A percentile compares a stretch with the other conserved stretches of the same genome.
Conservation (phyloP, 2,797 vertebrate species). For the Macroramphosus scolopax region DNA sequence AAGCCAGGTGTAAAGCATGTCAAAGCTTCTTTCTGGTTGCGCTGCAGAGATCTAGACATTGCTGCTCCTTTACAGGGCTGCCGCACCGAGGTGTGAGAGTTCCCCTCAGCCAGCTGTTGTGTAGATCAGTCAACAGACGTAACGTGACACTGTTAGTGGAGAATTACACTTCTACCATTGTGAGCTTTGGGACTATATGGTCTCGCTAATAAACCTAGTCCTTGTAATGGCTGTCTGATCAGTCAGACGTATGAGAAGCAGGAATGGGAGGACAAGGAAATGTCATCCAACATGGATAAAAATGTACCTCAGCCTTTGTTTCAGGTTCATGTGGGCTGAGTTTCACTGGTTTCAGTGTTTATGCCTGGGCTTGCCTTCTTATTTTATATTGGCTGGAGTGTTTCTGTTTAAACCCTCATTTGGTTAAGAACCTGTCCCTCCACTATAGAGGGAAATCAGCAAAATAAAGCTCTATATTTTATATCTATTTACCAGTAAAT, state of each 20-base stretch:
- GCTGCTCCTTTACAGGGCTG: slow-evolving; percentile 83
- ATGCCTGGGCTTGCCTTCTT: slow-evolving; percentile 71
- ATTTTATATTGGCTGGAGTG: slow-evolving; percentile 53
- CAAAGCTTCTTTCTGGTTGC: slow-evolving; percentile 83
- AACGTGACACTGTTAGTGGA: slow-evolving; percentile 88
- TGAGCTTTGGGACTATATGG: slow-evolving; percentile 87
- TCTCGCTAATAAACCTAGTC: slow-evolving; percentile 95
- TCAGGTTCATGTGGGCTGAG: slow-evolving; percentile 83
- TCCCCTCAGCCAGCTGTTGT: slow-evolving; percentile 90
- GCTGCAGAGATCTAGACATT: slow-evolving; percentile 82
- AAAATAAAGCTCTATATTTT: too few relatives aligned
- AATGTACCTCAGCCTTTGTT: slow-evolving; percentile 89
- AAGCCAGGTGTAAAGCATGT: slow-evolving; percentile 78
- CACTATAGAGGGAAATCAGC: slow-evolving; percentile 12
- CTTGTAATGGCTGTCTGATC: slow-evolving; percentile 91
- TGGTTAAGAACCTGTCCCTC: too few relatives aligned
- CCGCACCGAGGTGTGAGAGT: slow-evolving; percentile 84
- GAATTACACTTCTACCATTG: slow-evolving; percentile 89
- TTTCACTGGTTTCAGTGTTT: slow-evolving; percentile 79
- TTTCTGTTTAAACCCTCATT: too few relatives aligned
- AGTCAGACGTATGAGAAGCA: slow-evolving; percentile 87
- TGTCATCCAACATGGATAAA: slow-evolving; percentile 85
- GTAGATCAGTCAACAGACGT: slow-evolving; percentile 92
- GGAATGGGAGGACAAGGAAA: slow-evolving; percentile 81
- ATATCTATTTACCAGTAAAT: too few relatives aligned